Base-by-base conservation (phyloP, 92 coral and sea anemone species). In the Heliopora coerulea region DNA sequence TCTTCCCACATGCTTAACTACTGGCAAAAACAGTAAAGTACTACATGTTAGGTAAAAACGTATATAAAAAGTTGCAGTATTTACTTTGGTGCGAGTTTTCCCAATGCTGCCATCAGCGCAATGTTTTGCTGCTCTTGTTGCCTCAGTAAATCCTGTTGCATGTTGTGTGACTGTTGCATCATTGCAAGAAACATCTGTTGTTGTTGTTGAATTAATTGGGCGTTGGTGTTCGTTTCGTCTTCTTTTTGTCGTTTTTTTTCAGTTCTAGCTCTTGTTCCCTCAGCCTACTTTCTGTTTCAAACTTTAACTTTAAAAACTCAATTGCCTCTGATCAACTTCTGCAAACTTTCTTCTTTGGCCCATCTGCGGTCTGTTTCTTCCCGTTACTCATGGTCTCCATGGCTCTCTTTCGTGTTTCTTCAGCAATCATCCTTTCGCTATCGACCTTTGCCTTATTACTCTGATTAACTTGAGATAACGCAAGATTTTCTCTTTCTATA, bases 331-430 rank as follows among this genome's bases (percentile, higher is more conserved):
- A n/a, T 27, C 42, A 62, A 25, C 73, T 75, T 40, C 34, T 74
- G 82, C 21, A 46, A 44, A 9, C 39, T 35, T 56, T 58, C 48
- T 61, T 52, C 64, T 79, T 79, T 58, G 64, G 78, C 44, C 29
- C 57, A 9, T 32, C 28, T 33, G 63, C 73, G 18, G 25, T 76
- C 17, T 54, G 76, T 30, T 54, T 26, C 57, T 78, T 62, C 37
- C 59, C 77, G 8, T 82, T 82, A 23, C 86, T 78, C 61, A 83
- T 54, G 30, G 27, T 76, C 49, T 83, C 86, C 78, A 82, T 57
- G 8, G 83, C 62, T 29, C 60, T 83, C 46, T 65, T n/a, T 25
- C 82, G 30, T 54, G 75, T 75, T 26, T 82, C 75, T 32, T 68
- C 69, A 20, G 65, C 83, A 1, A 21, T 52, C 24, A 73, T 83